These are phyloP conservation scores for Bombycilla garrulus DNA, from an alignment of 2,113 vertebrate genomes.

Conservation along the genomic window DNA sequence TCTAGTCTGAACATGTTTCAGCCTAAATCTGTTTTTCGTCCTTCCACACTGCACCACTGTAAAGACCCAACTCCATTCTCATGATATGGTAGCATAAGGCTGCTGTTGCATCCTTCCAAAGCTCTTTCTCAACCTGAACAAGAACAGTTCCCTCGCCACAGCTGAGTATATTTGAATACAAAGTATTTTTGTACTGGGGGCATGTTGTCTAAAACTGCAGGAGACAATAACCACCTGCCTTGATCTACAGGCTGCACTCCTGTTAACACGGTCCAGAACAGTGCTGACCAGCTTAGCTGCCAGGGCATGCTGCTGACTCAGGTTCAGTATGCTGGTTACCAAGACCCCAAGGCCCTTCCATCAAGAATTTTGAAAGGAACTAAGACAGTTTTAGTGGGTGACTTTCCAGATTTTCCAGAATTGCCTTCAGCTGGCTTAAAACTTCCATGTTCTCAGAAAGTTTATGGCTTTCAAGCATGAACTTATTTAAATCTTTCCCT, in stretches of 20 bases:
- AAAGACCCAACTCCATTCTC: not conserved
- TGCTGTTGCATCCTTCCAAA: not conserved
- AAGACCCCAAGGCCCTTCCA: not conserved
- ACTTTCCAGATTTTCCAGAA: not conserved
- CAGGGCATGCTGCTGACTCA: not conserved
- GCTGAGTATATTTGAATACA: not conserved
- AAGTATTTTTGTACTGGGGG: not conserved
- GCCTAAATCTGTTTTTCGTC: not conserved
- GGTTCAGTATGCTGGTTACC: not conserved
- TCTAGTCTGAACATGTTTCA: not conserved
- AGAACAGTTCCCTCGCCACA: not conserved
- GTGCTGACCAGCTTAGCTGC: not conserved
- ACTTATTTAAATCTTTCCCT: not conserved
- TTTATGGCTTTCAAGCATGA: not conserved
- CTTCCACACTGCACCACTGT: not conserved
- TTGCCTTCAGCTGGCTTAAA: not conserved
- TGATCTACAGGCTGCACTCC: not conserved
- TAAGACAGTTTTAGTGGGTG: not conserved
- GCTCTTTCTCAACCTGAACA: not conserved
- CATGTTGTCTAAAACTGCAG: not conserved
- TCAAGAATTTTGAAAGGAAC: not conserved
- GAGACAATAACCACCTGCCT: not conserved
- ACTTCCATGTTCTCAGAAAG: not conserved
- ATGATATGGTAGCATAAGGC: rapidly evolving
- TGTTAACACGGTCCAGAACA: not conserved